Percentiles rank a stretch among this genome's conserved stretches.
phyloP scores from a whole-genome alignment of 1,140 invertebrate species.

The Pararge aegeria region DNA sequence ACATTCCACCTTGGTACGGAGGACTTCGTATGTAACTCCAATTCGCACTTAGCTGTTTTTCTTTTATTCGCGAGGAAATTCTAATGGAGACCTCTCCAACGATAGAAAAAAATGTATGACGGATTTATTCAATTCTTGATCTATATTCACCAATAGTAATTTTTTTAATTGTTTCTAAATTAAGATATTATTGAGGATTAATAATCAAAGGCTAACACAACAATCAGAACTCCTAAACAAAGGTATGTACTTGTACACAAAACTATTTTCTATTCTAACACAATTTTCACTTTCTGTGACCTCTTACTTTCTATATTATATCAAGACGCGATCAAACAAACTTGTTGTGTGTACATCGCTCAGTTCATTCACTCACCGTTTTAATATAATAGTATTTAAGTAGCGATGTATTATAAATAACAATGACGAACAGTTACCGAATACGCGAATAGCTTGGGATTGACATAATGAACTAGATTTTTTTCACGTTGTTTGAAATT shows the following conservation, averaged over 20 bases:
- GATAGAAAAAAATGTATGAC: no score
- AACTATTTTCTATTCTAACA: conserved; percentile 30
- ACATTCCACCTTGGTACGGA: no score
- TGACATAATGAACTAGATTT: neutral
- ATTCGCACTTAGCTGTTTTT: no score
- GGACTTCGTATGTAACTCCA: no score
- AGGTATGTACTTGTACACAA: neutral
- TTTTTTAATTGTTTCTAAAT: no score
- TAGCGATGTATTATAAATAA: neutral
- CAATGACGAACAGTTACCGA: neutral
- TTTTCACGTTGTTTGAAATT: neutral
- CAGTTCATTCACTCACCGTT: neutral
- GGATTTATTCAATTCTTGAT: no score
- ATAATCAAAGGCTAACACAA: no score
- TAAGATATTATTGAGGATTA: no score
- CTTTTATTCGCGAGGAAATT: no score
- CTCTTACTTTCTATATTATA: conserved; percentile 29
- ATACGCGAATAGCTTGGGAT: neutral
- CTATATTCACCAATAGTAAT: no score
- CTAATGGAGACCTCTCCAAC: no score
- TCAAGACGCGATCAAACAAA: neutral
- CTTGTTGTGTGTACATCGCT: conserved; percentile 8
- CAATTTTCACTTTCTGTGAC: conserved; percentile 32
- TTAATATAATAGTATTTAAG: neutral
- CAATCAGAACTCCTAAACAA: neutral